phyloP scores from a whole-genome alignment of 2,797 vertebrate species.

The Nannoperca australis region DNA sequence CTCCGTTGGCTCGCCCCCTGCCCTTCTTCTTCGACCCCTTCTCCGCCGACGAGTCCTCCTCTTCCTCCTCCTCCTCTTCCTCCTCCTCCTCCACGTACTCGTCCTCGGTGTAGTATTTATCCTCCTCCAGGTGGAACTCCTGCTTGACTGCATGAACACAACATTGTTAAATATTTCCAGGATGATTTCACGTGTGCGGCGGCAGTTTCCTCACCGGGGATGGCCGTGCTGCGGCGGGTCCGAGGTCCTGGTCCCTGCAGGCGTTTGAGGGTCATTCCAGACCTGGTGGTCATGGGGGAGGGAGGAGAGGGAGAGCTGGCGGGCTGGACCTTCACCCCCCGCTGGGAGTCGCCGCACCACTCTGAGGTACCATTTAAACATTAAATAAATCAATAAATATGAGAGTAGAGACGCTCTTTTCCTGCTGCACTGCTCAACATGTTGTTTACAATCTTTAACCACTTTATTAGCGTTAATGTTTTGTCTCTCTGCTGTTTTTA shows the following conservation, averaged over 20 bases:
- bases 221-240: conserved; percentile 55
- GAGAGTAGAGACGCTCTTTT: no score
- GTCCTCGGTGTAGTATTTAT: conserved; percentile 84
- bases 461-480: not conserved
- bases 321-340: conserved; percentile 62
- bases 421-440: no score
- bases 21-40: conserved; percentile 73
- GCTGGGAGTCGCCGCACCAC: conserved; percentile 68
- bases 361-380: conserved; percentile 40
- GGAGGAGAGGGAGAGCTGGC: conserved; percentile 66
- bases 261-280: conserved; percentile 80
- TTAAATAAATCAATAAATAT: no score
- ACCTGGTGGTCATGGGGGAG: conserved; percentile 84
- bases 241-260: conserved; percentile 62
- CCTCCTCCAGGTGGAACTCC: conserved; percentile 81
- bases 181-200: no score
- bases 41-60: conserved; percentile 63
- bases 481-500: not conserved
- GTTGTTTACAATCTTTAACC: not conserved
- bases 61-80: conserved; percentile 69
- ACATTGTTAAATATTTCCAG: not conserved
- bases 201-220: conserved; percentile 65
- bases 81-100: conserved; percentile 84
- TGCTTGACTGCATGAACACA: conserved; percentile 70
- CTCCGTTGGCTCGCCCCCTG: conserved; percentile 58